A percentile compares a stretch with the other conserved stretches of the same genome.
Evolutionary conservation across 1,140 invertebrate species (phyloP).

Genomic region (Listronotus bonariensis): DNA sequence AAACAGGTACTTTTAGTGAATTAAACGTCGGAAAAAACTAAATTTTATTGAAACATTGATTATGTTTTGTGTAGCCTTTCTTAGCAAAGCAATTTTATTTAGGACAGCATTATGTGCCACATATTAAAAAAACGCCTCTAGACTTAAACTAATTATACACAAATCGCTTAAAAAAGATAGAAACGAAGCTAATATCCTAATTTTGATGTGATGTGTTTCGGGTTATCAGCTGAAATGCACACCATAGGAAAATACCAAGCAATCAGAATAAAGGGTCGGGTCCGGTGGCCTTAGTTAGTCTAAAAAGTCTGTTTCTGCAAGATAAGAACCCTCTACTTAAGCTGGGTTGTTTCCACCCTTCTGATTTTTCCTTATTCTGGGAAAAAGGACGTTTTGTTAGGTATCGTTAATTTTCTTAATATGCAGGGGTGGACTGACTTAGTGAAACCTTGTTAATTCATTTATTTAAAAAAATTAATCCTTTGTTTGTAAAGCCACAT

Average conservation of each 20-base stretch:
- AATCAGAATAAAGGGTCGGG: conserved; percentile 36
- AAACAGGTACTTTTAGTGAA: too few species aligned
- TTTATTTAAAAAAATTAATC: neutral
- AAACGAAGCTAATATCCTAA: too few species aligned
- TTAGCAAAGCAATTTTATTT: too few species aligned
- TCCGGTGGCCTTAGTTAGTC: conserved; percentile 32
- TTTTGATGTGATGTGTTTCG: neutral
- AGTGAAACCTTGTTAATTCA: neutral
- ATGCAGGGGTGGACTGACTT: conserved; percentile 18
- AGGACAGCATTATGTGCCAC: too few species aligned
- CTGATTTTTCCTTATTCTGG: conserved; percentile 30
- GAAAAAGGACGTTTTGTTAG: conserved; percentile 30
- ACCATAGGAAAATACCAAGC: conserved; percentile 33
- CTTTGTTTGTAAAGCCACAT: neutral
- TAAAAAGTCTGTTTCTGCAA: conserved; percentile 39
- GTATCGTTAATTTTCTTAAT: conserved; percentile 39
- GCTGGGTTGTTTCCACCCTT: conserved; percentile 38
- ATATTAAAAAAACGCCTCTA: too few species aligned
- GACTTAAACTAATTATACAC: too few species aligned
- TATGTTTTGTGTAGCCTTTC: too few species aligned
- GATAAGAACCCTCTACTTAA: conserved; percentile 40
- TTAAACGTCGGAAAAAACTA: too few species aligned
- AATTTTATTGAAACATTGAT: too few species aligned
- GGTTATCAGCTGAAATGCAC: conserved; percentile 36
- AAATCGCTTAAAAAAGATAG: too few species aligned